Conservation (phyloP, 1,140 invertebrate species). For the Phocides pigmalion region DNA sequence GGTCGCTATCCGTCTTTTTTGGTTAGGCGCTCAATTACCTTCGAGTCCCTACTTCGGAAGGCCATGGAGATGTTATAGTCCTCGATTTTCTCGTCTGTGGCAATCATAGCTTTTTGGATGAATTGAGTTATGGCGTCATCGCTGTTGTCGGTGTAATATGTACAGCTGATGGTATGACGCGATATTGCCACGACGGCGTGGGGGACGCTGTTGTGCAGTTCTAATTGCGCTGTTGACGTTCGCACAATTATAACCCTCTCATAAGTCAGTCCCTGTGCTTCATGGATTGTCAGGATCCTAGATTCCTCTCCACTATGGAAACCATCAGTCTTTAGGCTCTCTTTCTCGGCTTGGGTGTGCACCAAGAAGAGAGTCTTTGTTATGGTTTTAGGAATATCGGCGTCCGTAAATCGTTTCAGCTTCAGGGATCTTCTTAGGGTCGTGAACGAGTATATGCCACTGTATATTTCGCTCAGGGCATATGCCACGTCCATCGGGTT, state of each 20-base stretch:
- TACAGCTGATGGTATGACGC: conserved; percentile 17
- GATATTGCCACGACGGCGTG: conserved; percentile 35
- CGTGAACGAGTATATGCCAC: conserved; percentile 47
- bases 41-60: no score
- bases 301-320: conserved; percentile 32
- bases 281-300: conserved; percentile 37
- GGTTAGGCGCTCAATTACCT: no score
- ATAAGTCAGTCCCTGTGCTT: conserved; percentile 37
- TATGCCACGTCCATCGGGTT: conserved; percentile 44
- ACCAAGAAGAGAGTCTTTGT: conserved; percentile 35
- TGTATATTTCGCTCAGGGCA: conserved; percentile 39
- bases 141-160: conserved; percentile 23
- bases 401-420: conserved; percentile 21
- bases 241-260: conserved; percentile 23
- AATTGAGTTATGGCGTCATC: conserved; percentile 30
- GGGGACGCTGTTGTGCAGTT: conserved; percentile 24
- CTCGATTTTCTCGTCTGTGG: no score
- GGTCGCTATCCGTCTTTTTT: no score
- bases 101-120: conserved; percentile 3
- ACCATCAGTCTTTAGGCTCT: conserved; percentile 12
- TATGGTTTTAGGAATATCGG: conserved; percentile 32
- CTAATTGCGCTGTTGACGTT: background rate
- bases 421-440: conserved; percentile 28
- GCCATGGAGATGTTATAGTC: no score
- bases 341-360: conserved; percentile 37